Percentiles rank a stretch among this genome's conserved stretches.
Evolutionary conservation across 2,888 invertebrate species (phyloP).

Genomic region (Notodonta ziczac): DNA sequence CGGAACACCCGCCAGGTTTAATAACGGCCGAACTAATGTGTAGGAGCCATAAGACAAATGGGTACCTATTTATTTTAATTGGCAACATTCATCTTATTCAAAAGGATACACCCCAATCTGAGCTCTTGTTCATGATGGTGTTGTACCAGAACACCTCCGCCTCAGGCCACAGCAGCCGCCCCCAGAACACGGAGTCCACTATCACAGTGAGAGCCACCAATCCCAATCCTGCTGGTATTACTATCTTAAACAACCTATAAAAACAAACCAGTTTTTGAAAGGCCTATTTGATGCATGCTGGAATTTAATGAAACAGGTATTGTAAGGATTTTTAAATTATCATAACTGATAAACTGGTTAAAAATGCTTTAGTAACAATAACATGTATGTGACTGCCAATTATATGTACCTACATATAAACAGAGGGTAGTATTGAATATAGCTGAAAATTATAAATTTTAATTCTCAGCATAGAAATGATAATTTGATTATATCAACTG

Average conservation of each 20-base stretch:
- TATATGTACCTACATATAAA: background rate
- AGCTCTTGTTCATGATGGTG: constrained; percentile 96
- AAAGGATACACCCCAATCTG: constrained; percentile 98
- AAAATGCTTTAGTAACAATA: background rate
- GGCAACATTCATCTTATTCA: constrained; percentile 7
- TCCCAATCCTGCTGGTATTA: constrained; percentile 88
- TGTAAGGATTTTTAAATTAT: too few relatives aligned
- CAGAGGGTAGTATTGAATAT: background rate
- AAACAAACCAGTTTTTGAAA: constrained; percentile 1
- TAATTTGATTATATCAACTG: background rate
- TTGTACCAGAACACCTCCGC: constrained; percentile 99
- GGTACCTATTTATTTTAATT: too few relatives aligned
- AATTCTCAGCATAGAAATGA: background rate
- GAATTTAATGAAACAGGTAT: background rate
- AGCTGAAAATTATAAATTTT: too few relatives aligned
- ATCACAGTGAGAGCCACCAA: constrained; percentile 89
- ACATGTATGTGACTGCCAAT: background rate
- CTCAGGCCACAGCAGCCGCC: constrained; percentile 96
- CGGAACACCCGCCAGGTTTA: too few relatives aligned
- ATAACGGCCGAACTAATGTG: too few relatives aligned
- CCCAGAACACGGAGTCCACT: constrained; percentile 98
- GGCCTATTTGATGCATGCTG: background rate
- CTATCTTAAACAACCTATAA: constrained; percentile 88
- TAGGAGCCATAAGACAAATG: too few relatives aligned
- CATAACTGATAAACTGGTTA: too few relatives aligned